Conservation (phyloP, 2,113 vertebrate genomes). For the Dipodomys stephensi region DNA sequence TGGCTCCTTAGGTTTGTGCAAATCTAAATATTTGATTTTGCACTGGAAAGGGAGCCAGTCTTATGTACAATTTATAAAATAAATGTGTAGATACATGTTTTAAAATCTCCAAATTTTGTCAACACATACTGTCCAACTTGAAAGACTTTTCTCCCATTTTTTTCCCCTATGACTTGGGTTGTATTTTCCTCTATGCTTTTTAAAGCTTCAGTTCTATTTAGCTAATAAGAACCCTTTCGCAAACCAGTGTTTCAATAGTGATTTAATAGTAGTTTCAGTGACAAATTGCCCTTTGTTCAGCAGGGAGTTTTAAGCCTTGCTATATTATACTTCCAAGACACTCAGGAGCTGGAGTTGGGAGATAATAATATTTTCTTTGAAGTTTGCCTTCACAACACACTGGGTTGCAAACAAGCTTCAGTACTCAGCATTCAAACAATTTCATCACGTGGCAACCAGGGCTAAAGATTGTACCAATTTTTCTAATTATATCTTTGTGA, state of each 20-base stretch:
- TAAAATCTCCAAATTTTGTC: constrained; percentile 82
- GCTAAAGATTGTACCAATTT: constrained; percentile 86
- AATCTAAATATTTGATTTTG: constrained; percentile 90
- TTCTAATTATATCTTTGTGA: constrained; percentile 87
- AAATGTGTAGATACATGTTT: constrained; percentile 85
- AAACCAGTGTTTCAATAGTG: constrained; percentile 86
- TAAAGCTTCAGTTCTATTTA: constrained; percentile 81
- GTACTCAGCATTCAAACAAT: constrained; percentile 88
- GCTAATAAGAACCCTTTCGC: constrained; percentile 87
- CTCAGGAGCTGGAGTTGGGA: constrained; percentile 89
- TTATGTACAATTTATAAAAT: constrained; percentile 85
- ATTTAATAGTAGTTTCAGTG: constrained; percentile 88
- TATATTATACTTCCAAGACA: constrained; percentile 89
- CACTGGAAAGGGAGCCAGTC: constrained; percentile 83
- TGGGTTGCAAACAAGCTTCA: constrained; percentile 88
- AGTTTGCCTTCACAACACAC: constrained; percentile 88
- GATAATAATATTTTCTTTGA: constrained; percentile 91
- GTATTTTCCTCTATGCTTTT: constrained; percentile 77
- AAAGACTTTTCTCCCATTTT: constrained; percentile 76
- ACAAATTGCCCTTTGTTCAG: constrained; percentile 90
- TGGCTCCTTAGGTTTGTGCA: constrained; percentile 88
- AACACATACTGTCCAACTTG: constrained; percentile 82
- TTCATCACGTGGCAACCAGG: constrained; percentile 85
- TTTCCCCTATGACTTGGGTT: constrained; percentile 72
- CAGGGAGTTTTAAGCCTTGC: constrained; percentile 89